Conservation (phyloP, 2,888 invertebrate species). For the Spisula solida region DNA sequence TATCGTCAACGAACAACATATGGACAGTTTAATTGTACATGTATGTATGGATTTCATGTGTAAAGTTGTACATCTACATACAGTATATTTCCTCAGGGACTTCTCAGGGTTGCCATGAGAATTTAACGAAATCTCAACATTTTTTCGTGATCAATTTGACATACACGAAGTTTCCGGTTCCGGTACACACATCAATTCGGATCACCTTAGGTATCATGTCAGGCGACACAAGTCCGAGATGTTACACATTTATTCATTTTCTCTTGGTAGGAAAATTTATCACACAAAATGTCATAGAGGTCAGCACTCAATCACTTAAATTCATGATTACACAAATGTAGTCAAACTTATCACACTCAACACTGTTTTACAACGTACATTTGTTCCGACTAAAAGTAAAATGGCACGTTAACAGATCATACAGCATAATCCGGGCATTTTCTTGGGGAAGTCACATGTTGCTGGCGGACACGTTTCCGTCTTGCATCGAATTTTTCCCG, state of each 20-base stretch:
- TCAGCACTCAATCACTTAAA: not conserved
- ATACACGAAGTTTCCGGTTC: not conserved
- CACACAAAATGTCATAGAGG: conserved; percentile 5
- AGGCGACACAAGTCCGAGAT: not conserved
- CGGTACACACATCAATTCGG: not conserved
- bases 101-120: not conserved
- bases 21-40: not conserved
- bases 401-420: conserved; percentile 71
- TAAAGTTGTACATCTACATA: not conserved
- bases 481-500: conserved; percentile 78
- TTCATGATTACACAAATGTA: not conserved
- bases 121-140: not conserved
- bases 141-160: not conserved
- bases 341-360: conserved; percentile 13
- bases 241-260: not conserved
- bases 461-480: conserved; percentile 72
- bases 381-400: conserved; percentile 16
- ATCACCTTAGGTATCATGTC: not conserved
- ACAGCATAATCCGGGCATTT: conserved; percentile 78
- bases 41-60: not conserved
- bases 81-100: not conserved
- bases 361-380: not conserved
- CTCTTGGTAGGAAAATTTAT: not conserved
- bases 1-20: not conserved
- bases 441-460: conserved; percentile 73